These are phyloP conservation scores for Salvelinus fontinalis DNA, from an alignment of 2,113 vertebrate genomes.

Conservation along the genomic window DNA sequence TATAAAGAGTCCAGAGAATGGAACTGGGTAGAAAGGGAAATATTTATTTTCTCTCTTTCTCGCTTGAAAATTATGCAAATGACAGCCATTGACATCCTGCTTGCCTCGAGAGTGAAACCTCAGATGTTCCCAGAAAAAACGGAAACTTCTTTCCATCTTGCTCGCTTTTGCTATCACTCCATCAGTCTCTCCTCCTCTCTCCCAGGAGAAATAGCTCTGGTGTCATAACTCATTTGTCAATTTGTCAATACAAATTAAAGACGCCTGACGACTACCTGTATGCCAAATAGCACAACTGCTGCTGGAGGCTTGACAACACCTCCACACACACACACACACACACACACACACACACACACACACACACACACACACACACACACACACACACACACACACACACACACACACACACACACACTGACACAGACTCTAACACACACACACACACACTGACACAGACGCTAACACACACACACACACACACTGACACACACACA, in stretches of 20 bases:
- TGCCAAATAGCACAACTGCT: constrained; percentile 66
- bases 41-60: constrained; percentile 35
- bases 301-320: constrained; percentile 62
- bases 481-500: neutral
- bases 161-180: neutral
- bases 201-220: constrained; percentile 55
- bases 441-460: neutral
- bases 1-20: constrained; percentile 16
- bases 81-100: constrained; percentile 45
- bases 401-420: neutral
- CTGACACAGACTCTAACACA: constrained; percentile 1
- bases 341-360: constrained; percentile 16
- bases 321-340: constrained; percentile 34
- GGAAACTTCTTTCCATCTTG: constrained; percentile 5
- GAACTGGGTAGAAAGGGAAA: constrained; percentile 32
- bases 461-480: constrained; percentile 26
- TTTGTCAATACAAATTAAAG: constrained; percentile 74
- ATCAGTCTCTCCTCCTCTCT: constrained; percentile 38
- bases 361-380: neutral
- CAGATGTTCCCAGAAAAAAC: constrained; percentile 46
- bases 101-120: constrained; percentile 47
- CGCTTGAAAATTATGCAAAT: constrained; percentile 43
- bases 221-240: constrained; percentile 76
- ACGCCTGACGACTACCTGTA: constrained; percentile 67
- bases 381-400: no score